These are phyloP conservation scores for Hirundo rustica DNA, from an alignment of 2,797 vertebrate genomes.

Conservation along the genomic window DNA sequence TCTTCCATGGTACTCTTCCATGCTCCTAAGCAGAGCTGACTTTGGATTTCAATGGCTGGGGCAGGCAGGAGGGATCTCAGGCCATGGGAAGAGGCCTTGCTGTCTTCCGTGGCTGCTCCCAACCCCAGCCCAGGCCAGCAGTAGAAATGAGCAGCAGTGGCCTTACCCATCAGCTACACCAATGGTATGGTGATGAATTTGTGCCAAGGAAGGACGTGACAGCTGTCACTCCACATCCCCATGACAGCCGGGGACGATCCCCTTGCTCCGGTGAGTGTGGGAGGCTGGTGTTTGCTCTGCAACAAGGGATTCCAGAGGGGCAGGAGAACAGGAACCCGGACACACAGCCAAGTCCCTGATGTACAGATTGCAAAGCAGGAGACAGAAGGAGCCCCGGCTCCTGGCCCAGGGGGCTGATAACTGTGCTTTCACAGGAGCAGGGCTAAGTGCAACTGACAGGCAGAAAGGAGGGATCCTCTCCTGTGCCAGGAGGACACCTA, in stretches of 20 bases:
- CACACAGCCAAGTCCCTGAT: neutral
- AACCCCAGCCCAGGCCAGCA: neutral
- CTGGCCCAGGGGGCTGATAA: neutral
- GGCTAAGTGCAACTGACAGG: neutral
- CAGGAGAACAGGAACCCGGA: neutral
- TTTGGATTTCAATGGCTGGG: neutral
- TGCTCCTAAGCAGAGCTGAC: neutral
- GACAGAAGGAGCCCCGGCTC: neutral
- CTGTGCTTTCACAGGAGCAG: accelerated
- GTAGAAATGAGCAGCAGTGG: neutral
- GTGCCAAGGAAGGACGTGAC: neutral
- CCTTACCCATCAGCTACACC: neutral
- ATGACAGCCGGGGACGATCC: neutral
- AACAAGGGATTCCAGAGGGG: neutral
- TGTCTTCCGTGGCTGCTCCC: neutral
- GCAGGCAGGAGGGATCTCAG: neutral
- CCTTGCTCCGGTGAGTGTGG: accelerated
- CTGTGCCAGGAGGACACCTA: neutral
- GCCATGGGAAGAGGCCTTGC: neutral
- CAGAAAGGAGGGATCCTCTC: neutral
- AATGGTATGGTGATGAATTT: accelerated
- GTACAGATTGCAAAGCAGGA: neutral
- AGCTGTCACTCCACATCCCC: neutral
- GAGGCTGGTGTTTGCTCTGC: neutral
- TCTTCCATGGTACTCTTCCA: too few relatives aligned